Percentiles rank a stretch among this genome's conserved stretches.
These are phyloP conservation scores for Cossypha niveicapilla DNA, from an alignment of 2,797 vertebrate genomes.

Conservation along the genomic window DNA sequence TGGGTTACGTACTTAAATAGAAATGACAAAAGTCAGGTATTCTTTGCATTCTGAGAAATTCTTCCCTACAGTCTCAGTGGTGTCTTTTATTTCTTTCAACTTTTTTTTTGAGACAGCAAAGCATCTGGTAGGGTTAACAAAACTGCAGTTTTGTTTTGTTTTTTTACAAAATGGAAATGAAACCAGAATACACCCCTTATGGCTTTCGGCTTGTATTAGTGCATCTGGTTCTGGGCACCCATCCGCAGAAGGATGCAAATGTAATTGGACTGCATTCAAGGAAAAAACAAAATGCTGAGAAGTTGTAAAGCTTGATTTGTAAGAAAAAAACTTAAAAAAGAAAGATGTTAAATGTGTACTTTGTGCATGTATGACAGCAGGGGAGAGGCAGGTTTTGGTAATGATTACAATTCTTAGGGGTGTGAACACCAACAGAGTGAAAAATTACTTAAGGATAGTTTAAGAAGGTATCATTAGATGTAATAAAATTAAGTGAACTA, in stretches of 20 bases:
- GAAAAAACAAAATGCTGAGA: neutral
- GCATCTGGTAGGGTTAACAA: neutral
- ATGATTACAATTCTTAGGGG: neutral
- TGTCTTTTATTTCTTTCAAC: neutral
- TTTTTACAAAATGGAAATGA: constrained; percentile 31
- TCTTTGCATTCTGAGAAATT: neutral
- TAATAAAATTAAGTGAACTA: neutral
- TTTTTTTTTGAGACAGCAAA: neutral
- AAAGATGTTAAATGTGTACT: neutral
- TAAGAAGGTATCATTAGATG: neutral
- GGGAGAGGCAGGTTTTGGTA: neutral
- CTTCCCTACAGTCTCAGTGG: neutral
- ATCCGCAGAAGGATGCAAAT: neutral
- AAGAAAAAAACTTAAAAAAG: neutral
- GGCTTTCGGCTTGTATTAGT: neutral
- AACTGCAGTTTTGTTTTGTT: neutral
- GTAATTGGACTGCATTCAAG: neutral
- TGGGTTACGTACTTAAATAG: neutral
- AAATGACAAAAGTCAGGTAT: neutral
- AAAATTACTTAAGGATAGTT: neutral
- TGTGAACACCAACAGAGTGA: neutral
- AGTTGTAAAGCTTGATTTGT: neutral
- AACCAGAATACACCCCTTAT: neutral
- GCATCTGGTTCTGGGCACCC: constrained; percentile 6
- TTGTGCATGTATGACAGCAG: neutral